Evolutionary conservation across 2,888 invertebrate genomes (phyloP), one percentile per base, ranked within the genome.

Genomic region (Amphimallon solstitiale): DNA sequence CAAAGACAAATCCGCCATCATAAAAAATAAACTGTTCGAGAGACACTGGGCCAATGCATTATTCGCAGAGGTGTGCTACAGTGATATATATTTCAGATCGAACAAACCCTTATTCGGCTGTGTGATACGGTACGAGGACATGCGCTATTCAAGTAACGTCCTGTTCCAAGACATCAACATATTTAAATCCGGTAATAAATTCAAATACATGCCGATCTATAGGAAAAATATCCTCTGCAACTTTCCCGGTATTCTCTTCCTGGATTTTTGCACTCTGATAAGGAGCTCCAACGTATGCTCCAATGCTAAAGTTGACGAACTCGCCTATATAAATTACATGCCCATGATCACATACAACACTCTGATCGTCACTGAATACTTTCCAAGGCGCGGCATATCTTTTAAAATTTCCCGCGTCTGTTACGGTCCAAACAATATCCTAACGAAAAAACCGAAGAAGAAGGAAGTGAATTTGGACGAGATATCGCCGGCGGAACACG

Each of bases 401-500:
- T 68, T 48, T 15, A 72, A 71, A 65, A 46, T 68, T 17, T 68
- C 49, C 12, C 49, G 69, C 17, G 63, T 65, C 15, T 70, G 71
- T 52, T 66, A 64, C 54, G 69, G 73, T 19, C 61, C 65, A 45
- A 68, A 69, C 43, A 65, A 69, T 38, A 35, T 62, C 12, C 65
- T 70, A 52, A 52, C 54, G 29, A 71, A 67, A 56, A 73, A 70
- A 52, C 66, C 49, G 34, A 69, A 65, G 60, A 62, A 52, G 49
- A 70, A 69, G 38, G 68, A 64, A 1, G 29, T 73, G 45, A 75
- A 81, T 75, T 75, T 80, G 48, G 79, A 81, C 67, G 79, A 80
- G 73, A 81, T 82, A 34, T 75, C 79, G 21, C 80, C 80, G 7
- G 77, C 79, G 10, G 75, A 76, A 59, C 77, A 77, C 34, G 74